Base-by-base conservation (phyloP, 2,888 invertebrate species). In the Pammene fasciana region DNA sequence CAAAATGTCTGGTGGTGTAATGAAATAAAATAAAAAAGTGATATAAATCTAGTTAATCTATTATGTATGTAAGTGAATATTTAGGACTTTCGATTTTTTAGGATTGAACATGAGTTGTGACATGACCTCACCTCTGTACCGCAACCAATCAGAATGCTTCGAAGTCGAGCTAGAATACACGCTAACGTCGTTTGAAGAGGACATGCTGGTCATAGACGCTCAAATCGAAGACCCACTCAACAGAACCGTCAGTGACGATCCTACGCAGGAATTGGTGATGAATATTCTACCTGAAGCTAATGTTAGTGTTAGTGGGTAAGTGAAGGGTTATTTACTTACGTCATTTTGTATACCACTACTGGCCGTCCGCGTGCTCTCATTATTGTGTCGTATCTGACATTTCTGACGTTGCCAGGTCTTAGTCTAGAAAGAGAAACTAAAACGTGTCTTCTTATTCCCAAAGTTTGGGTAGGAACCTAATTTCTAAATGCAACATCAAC, bases 161-260 rank as follows among this genome's bases (percentile, higher is more conserved):
- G 84, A 86, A 9, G 81, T 92, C 10, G 90, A 91, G 75, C 65
- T 92, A n/a, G 90, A 92, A 61, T 88, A 87, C 52, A 73, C 79
- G 6, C 73, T 79, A 13, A 82, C 81, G 64, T 76, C 76, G 0
- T 78, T 76, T 2, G 73, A 79, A 52, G 77, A 82, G 45, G 71
- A 76, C 7, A 75, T 79, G 54, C 72, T 89, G 9, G 77, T 72
- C 7, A 72, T 90, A 3, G 74, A 64, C 41, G 87, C 86, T 1
- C 77, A 75, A 56, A 68, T 91, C 13, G 79, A 79, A 62, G 89
- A 91, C 72, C 80, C 82, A 7, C 84, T 83, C 70, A 76, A 75
- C 34, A 80, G 82, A 48, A 85, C 86, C 60, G 79, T 86, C 26
- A 86, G 82, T 60, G 77, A 79, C 8, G 81, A 78, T 5, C 68